These are phyloP conservation scores for Spea hammondii DNA, from an alignment of 2,797 vertebrate species.

Conservation along the genomic window DNA sequence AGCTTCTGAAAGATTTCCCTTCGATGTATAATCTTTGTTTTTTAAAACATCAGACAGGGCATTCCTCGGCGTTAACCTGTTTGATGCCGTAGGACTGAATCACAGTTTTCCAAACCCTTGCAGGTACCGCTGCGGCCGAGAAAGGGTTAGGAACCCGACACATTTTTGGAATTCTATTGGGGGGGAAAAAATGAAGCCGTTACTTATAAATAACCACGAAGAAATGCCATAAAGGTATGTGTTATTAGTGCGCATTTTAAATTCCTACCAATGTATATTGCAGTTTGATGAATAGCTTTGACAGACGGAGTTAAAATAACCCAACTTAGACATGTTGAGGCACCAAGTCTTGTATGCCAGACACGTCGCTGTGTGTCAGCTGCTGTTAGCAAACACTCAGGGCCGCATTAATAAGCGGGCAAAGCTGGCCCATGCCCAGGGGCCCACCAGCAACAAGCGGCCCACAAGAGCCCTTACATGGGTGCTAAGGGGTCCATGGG, in stretches of 20 bases:
- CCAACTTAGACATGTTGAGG: slow-evolving; percentile 20
- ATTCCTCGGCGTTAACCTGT: not conserved
- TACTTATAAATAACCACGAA: slow-evolving; percentile 21
- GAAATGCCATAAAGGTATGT: slow-evolving; percentile 29
- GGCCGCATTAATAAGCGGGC: too few relatives aligned
- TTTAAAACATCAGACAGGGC: not conserved
- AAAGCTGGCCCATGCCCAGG: too few relatives aligned
- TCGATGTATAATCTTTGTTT: not conserved
- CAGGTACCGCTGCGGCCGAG: not conserved
- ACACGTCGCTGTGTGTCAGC: slow-evolving; percentile 11
- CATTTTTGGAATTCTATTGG: slow-evolving; percentile 36
- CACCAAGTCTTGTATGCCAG: slow-evolving; percentile 11
- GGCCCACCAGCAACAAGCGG: not conserved
- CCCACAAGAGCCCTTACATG: too few relatives aligned
- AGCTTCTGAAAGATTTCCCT: slow-evolving; percentile 10
- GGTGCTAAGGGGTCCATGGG: too few relatives aligned
- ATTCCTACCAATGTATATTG: slow-evolving; percentile 11
- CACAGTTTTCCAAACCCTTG: not conserved
- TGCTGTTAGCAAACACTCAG: not conserved
- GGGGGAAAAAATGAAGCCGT: not conserved
- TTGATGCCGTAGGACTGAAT: not conserved
- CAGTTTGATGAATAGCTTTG: slow-evolving; percentile 4
- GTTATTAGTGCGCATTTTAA: not conserved
- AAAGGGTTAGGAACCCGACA: not conserved
- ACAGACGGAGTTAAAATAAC: slow-evolving; percentile 11